phyloP scores from a whole-genome alignment of 1,140 invertebrate species.

The Papilio dardanus region DNA sequence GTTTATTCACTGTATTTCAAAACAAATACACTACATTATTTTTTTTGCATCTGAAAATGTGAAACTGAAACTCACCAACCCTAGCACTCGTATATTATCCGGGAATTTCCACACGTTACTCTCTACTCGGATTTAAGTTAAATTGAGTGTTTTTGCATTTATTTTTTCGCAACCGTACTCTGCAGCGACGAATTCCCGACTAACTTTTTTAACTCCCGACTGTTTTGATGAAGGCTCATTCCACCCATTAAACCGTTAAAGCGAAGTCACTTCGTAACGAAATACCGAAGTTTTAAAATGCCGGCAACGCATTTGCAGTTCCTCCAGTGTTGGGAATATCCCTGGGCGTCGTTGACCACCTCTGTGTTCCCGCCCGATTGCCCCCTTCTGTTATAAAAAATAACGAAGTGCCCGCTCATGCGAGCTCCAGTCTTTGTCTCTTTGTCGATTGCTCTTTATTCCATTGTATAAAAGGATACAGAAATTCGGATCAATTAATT shows the following conservation, averaged over 20 bases:
- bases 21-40: too few relatives aligned
- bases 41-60: too few relatives aligned
- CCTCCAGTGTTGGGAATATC: too few relatives aligned
- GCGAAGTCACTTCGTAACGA: constrained; percentile 27
- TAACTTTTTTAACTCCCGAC: constrained; percentile 24
- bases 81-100: constrained; percentile 34
- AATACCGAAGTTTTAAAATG: too few relatives aligned
- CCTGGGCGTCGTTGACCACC: too few relatives aligned
- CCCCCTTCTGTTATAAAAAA: too few relatives aligned
- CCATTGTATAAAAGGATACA: constrained; percentile 2
- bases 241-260: constrained; percentile 27
- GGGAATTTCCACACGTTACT: constrained; percentile 43
- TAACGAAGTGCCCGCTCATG: constrained; percentile 20
- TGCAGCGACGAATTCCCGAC: constrained; percentile 22
- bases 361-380: too few relatives aligned
- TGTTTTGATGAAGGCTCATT: constrained; percentile 33
- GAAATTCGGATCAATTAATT: constrained; percentile 6
- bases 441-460: constrained; percentile 17
- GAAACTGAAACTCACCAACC: background rate
- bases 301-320: too few relatives aligned
- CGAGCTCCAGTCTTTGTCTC: constrained; percentile 4
- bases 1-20: too few relatives aligned
- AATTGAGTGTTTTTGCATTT: constrained; percentile 33
- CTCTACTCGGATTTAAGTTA: constrained; percentile 38
- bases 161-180: constrained; percentile 26